Evolutionary conservation across 1,140 invertebrate species (phyloP).

Genomic region (Anagrus nilaparvatae): DNA sequence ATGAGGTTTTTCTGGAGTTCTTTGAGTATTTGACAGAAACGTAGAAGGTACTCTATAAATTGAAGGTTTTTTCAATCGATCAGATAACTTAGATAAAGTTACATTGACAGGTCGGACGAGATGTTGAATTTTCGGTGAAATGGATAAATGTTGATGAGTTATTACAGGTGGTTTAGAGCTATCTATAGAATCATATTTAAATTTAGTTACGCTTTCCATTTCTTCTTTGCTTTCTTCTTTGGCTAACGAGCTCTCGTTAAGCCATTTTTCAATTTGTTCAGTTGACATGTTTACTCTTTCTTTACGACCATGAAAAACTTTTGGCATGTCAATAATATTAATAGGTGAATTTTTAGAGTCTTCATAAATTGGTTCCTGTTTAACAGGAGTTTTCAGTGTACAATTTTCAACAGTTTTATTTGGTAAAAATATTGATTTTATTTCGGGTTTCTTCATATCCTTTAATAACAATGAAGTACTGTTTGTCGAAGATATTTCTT

Average conservation of each 20-base stretch:
- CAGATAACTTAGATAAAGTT: conserved; percentile 34
- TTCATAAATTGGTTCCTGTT: conserved; percentile 9
- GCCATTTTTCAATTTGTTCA: conserved; percentile 63
- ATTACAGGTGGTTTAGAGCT: conserved; percentile 12
- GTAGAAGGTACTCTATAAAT: neutral
- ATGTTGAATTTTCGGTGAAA: conserved; percentile 39
- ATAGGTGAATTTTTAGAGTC: conserved; percentile 7
- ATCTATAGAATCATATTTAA: conserved; percentile 25
- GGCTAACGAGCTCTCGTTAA: conserved; percentile 51
- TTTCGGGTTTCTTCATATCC: neutral
- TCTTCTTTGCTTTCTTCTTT: conserved; percentile 46
- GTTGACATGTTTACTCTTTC: conserved; percentile 61
- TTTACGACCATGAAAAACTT: conserved; percentile 38
- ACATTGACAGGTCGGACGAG: conserved; percentile 39
- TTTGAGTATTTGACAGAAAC: conserved; percentile 3
- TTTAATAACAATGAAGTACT: neutral
- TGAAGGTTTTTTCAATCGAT: conserved; percentile 23
- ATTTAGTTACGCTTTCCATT: conserved; percentile 35
- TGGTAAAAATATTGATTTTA: neutral
- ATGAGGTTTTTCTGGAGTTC: conserved; percentile 2
- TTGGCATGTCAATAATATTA: conserved; percentile 31
- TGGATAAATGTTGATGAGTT: conserved; percentile 32
- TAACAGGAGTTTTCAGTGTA: conserved; percentile 3
- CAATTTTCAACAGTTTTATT: too few relatives aligned
- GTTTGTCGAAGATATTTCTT: neutral